Percentiles rank a stretch among this genome's conserved stretches.
phyloP scores from a whole-genome alignment of 2,797 vertebrate species.

The Phyllotis vaccarum region DNA sequence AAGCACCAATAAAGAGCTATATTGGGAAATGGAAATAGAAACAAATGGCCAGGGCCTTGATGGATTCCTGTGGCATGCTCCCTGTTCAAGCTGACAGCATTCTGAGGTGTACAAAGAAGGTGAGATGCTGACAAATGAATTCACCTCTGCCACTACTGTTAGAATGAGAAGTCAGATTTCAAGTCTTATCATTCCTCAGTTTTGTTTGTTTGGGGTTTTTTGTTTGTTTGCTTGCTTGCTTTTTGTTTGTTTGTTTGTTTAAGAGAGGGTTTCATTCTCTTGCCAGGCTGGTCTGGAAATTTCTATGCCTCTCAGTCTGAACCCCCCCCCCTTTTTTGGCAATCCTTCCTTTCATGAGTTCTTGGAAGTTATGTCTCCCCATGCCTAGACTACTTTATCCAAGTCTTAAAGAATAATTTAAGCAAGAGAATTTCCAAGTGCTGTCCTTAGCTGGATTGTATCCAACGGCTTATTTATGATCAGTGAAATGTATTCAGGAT shows the following conservation, averaged over 20 bases:
- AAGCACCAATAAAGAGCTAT: background rate
- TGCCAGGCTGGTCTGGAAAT: background rate
- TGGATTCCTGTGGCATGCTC: background rate
- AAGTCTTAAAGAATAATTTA: constrained; percentile 54
- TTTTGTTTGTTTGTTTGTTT: background rate
- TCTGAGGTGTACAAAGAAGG: constrained; percentile 11
- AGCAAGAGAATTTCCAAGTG: constrained; percentile 44
- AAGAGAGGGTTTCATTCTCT: too few relatives aligned
- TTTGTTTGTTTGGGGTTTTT: background rate
- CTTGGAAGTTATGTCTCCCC: background rate
- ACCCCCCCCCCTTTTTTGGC: background rate
- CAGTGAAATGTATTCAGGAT: constrained; percentile 67
- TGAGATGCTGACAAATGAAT: background rate
- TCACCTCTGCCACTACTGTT: background rate
- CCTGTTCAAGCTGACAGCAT: background rate
- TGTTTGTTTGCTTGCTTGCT: too few relatives aligned
- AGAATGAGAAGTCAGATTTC: background rate
- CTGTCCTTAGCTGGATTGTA: constrained; percentile 49
- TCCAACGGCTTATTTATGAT: constrained; percentile 65
- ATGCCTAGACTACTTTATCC: background rate
- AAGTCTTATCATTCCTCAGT: background rate
- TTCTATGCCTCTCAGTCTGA: background rate
- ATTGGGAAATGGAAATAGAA: background rate
- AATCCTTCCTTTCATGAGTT: background rate
- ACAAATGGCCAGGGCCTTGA: background rate